These are phyloP conservation scores for Euclidia mi DNA, from an alignment of 2,888 invertebrate species.

Conservation along the genomic window DNA sequence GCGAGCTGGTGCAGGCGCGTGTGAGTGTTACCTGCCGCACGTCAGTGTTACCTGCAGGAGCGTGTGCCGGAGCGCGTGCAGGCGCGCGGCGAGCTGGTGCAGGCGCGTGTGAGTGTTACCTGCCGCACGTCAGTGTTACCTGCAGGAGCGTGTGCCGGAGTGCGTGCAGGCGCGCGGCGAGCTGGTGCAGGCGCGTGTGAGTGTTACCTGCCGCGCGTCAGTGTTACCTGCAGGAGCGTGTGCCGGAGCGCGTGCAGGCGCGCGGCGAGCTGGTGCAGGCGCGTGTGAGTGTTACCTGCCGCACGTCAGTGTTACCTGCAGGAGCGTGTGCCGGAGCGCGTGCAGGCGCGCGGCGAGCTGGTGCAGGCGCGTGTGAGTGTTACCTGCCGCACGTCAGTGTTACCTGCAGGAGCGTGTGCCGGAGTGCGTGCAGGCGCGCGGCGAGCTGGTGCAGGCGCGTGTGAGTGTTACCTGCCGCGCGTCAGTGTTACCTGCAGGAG, in stretches of 20 bases:
- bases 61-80: slow-evolving; percentile 94
- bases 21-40: too few species aligned
- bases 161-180: slow-evolving; percentile 94
- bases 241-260: too few species aligned
- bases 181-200: slow-evolving; percentile 95
- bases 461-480: too few species aligned
- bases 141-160: slow-evolving; percentile 93
- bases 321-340: too few species aligned
- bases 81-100: slow-evolving; percentile 94
- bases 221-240: slow-evolving; percentile 78
- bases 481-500: too few species aligned
- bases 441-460: slow-evolving; percentile 95
- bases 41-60: slow-evolving; percentile 78
- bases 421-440: slow-evolving; percentile 94
- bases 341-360: too few species aligned
- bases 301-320: slow-evolving; percentile 90
- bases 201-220: slow-evolving; percentile 92
- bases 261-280: slow-evolving; percentile 67
- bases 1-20: slow-evolving; percentile 95
- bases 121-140: slow-evolving; percentile 5
- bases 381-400: too few species aligned
- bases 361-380: slow-evolving; percentile 68
- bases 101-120: slow-evolving; percentile 89
- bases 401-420: slow-evolving; percentile 96
- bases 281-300: slow-evolving; percentile 93